Base-by-base conservation (phyloP, 2,888 invertebrate genomes). In the Pseudanteris insignis region DNA sequence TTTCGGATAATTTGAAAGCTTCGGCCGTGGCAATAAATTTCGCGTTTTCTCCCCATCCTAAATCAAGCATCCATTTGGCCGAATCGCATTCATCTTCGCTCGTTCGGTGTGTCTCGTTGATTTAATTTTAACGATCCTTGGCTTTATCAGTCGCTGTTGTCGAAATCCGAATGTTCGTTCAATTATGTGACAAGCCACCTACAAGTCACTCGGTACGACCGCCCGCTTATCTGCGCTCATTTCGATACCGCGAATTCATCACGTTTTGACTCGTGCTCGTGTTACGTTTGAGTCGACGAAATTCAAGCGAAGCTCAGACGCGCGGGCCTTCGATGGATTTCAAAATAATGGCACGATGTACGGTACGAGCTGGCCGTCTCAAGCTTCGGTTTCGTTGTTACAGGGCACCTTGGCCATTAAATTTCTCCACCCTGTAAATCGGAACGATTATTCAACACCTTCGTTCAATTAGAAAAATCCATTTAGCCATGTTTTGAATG, bases 161-260 rank as follows among this genome's bases (percentile, higher is more conserved):
- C 33, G 29, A 33, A 47, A 46, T 47, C 55, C 25, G 40, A 29
- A 41, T 29, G 40, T 55, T 41, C 46, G 46, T 34, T 41, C 40
- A 55, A 47, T 55, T 55, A 55, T 34, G 34, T 36, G 55, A 46
- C 55, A 54, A 46, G 28, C 14, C 25, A 40, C 47, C n/a, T 47
- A 40, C 55, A 47, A 47, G 46, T 47, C 47, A 55, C 12, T 30
- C 3, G 29, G 14, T 24, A 36, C 24, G 29, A 24, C 29, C 9
- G 1, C 18, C 11, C 14, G 24, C 30, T 48, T 36, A 48, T 38
- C 47, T 14, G 18, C 32, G 21, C 29, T 9, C 37, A 14, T 30
- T 48, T 38, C 32, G 37, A 48, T 37, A 37, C 10, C 12, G 13
- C 15, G n/a, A 30, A 37, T 37, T 48, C 47, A 32, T 48, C 30